Evolutionary conservation across 2,113 vertebrate genomes (phyloP), one percentile per base, ranked within the genome.

Genomic region (Okapia johnstoni): DNA sequence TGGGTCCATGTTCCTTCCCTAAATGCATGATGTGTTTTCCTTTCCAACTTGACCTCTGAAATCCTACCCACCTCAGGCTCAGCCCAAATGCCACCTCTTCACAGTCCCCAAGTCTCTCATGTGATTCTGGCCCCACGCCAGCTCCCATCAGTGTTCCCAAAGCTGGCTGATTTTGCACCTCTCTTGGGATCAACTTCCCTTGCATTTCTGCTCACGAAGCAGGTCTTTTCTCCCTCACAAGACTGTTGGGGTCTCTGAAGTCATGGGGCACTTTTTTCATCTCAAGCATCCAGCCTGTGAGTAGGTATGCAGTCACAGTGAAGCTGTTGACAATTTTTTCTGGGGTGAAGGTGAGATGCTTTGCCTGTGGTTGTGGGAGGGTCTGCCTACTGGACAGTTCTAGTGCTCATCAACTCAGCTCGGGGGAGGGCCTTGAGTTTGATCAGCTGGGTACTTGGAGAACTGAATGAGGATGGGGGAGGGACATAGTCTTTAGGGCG

Each of bases 81-180:
- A n/a, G 5, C 61, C 93, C 66, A 40, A 13, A 54, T 8, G 54
- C 6, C 21, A 57, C 50, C 8, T 94, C 48, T 36, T 76, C 43
- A 2, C 4, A 54, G 3, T 25, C 25, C 30, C 52, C 28, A 26
- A 0, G n/a, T 70, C 25, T 25, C n/a, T 60, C 46, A 7, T 25
- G 43, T 4, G 14, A 9, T 7, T 43, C n/a, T 43, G 8, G 52
- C 16, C 36, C 46, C 40, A 25, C 1, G 4, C 3, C 61, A 30
- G 28, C 6, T n/a, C 25, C 5, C 5, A 1, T 13, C 0, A 0
- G 28, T 36, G 76, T 15, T 85, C 46, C 58, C 12, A 28, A 50
- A 40, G 15, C 14, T 30, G 9, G 5, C 36, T 81, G 48, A 6
- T 23, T 88, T 36, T 79, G 43, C 30, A 2, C 1, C 19, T 50